Conservation (phyloP, 1,140 invertebrate genomes). For the Telenomus remus region DNA sequence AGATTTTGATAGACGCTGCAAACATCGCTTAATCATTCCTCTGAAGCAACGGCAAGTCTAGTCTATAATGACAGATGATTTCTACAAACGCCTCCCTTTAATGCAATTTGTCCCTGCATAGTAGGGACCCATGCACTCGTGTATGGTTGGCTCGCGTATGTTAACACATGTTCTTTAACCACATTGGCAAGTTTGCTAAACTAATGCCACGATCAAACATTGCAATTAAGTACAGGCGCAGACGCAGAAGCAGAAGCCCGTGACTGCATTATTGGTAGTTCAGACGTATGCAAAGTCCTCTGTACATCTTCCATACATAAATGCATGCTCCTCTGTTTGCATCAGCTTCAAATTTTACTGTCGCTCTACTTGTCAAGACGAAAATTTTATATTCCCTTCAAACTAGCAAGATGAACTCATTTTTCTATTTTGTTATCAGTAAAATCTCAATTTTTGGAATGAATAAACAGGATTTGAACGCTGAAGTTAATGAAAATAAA, state of each 20-base stretch:
- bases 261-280: constrained; percentile 49
- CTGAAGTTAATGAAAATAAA: too few relatives aligned
- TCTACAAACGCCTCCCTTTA: not conserved
- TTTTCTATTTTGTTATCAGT: too few relatives aligned
- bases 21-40: not conserved
- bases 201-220: constrained; percentile 61
- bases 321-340: constrained; percentile 34
- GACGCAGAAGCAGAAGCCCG: constrained; percentile 31
- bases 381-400: too few relatives aligned
- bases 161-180: constrained; percentile 50
- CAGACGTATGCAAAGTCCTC: constrained; percentile 27
- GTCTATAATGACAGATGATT: constrained; percentile 7
- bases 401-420: too few relatives aligned
- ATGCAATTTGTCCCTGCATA: constrained; percentile 24
- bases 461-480: too few relatives aligned
- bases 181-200: constrained; percentile 58
- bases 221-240: constrained; percentile 62
- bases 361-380: too few relatives aligned
- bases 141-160: constrained; percentile 40
- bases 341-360: too few relatives aligned
- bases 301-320: constrained; percentile 46
- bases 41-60: not conserved
- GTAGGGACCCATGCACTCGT: constrained; percentile 31
- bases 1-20: not conserved
- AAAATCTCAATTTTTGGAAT: too few relatives aligned